phyloP scores from a whole-genome alignment of 2,888 invertebrate genomes.

The Mythimna vitellina region DNA sequence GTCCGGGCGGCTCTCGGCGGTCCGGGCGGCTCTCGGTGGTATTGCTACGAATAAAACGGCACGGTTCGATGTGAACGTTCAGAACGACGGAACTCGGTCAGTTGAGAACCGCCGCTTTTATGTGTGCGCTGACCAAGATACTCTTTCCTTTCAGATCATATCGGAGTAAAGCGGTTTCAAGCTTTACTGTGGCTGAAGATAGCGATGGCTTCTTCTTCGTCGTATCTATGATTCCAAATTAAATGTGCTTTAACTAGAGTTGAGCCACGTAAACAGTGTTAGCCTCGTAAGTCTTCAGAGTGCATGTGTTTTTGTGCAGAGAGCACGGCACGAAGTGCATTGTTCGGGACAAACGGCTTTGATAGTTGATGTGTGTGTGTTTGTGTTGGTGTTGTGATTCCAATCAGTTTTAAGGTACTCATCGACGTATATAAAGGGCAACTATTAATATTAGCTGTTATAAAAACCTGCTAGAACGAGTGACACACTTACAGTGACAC shows the following conservation, averaged over 20 bases:
- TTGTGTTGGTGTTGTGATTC: too few relatives aligned
- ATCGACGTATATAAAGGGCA: too few relatives aligned
- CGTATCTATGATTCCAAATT: not conserved
- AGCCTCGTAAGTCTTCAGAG: not conserved
- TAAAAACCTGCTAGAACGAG: too few relatives aligned
- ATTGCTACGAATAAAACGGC: constrained; percentile 22
- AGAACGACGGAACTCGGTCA: constrained; percentile 22
- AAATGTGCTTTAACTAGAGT: not conserved
- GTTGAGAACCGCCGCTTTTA: not conserved
- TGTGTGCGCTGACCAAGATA: not conserved
- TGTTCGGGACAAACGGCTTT: too few relatives aligned
- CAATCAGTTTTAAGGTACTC: too few relatives aligned
- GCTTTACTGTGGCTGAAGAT: not conserved
- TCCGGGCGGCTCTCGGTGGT: not conserved
- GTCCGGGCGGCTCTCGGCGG: not conserved
- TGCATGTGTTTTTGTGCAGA: too few relatives aligned
- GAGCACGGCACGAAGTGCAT: too few relatives aligned
- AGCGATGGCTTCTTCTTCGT: too few relatives aligned
- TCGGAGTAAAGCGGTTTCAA: not conserved
- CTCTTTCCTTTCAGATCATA: not conserved
- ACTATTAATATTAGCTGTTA: too few relatives aligned
- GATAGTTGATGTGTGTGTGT: too few relatives aligned
- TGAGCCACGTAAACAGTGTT: not conserved
- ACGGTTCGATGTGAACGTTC: constrained; percentile 14
- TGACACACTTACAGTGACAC: too few relatives aligned